Evolutionary conservation across 2,797 vertebrate genomes (phyloP), one percentile per base, ranked within the genome.

Genomic region (Helarctos malayanus): DNA sequence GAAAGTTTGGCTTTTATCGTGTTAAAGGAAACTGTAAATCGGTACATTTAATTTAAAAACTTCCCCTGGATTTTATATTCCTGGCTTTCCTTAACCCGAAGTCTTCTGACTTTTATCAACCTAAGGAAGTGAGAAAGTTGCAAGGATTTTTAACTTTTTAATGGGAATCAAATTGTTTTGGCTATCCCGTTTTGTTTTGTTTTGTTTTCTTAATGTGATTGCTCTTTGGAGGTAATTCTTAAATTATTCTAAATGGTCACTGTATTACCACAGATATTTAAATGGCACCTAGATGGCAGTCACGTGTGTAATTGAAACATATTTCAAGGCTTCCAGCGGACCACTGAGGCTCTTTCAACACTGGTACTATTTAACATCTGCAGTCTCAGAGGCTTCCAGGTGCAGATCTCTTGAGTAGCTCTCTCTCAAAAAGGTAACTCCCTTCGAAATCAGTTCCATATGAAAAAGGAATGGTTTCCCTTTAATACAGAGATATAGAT

Each of bases 1-100:
- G 86, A 96, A 91, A 94, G 23, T 83, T 97, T 35, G 79, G 75
- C 79, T 97, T 97, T 95, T 73, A 96, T 97, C 38, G n/a, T 45
- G 84, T 93, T 88, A 94, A 94, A 96, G 87, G 86, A 94, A 98
- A 84, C 27, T 10, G 4, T 80, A 95, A 82, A 91, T 89, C 81
- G 41, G 29, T 68, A 95, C 91, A 73, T 82, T 97, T 91, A 97
- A 91, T 89, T 91, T 73, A 76, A 89, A 97, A 87, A 54, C 29
- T 18, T 47, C 8, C 49, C 13, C 45, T 95, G 32, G 45, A n/a
- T 94, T 95, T 95, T 92, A 63, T 82, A 63, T 59, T 86, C n/a
- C 76, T 95, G 94, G 21, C 25, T 96, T 89, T 95, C 65, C 52
- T 94, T 71, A 91, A 71, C 11, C 52, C 27, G 27, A 68, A 97